A percentile compares a stretch with the other conserved stretches of the same genome.
phyloP scores from a whole-genome alignment of 37 sponge, comb jelly and placozoan species.

The Dysidea cf. avara region DNA sequence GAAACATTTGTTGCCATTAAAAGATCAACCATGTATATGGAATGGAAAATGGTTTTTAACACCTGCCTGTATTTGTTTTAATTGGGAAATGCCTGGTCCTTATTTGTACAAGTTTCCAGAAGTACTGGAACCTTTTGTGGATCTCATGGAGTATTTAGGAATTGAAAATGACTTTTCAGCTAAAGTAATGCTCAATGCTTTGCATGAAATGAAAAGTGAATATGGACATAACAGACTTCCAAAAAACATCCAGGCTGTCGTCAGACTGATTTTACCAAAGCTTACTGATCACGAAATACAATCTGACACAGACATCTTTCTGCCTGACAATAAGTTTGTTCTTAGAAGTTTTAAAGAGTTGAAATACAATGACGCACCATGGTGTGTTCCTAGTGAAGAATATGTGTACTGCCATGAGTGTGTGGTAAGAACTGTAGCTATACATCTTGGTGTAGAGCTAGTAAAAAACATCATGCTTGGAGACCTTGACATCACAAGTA shows the following conservation, averaged over 20 bases:
- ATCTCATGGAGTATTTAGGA: not conserved
- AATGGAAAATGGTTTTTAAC: conserved; percentile 30
- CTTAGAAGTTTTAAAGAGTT: conserved; percentile 15
- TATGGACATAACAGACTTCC: conserved; percentile 5
- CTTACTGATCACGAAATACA: not conserved
- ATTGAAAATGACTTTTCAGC: conserved; percentile 10
- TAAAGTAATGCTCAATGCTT: not conserved
- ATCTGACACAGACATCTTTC: conserved; percentile 1
- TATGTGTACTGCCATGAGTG: too few relatives aligned
- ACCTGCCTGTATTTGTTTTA: conserved; percentile 1
- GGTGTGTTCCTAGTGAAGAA: too few relatives aligned
- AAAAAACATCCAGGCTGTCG: conserved; percentile 1
- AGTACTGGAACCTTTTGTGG: not conserved
- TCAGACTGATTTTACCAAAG: not conserved
- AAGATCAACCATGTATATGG: conserved; percentile 20
- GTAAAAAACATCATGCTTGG: conserved; percentile 34
- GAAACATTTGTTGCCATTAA: not conserved
- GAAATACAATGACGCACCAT: conserved; percentile 50
- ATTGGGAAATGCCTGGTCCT: conserved; percentile 25
- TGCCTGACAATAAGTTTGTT: conserved; percentile 36
- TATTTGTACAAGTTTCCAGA: conserved; percentile 23
- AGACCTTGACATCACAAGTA: not conserved
- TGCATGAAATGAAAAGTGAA: conserved; percentile 2
- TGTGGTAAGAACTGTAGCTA: too few relatives aligned
- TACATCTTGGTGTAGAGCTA: too few relatives aligned